Conservation (phyloP, 2,797 vertebrate species). For the Catamblyrhynchus diadema region DNA sequence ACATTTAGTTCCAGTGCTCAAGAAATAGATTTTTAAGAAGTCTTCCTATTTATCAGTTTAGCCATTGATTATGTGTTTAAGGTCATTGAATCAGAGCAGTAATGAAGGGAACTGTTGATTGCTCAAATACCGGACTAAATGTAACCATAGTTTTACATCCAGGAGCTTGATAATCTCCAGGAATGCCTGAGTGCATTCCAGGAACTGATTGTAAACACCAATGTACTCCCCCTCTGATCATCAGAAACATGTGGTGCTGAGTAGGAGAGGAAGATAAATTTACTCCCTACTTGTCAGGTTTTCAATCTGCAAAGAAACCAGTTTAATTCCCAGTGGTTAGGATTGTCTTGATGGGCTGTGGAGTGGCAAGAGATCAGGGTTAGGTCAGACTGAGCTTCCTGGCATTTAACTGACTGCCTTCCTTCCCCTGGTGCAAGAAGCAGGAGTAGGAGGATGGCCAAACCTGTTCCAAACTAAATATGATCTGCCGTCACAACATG, state of each 20-base stretch:
- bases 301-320: neutral
- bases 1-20: slow-evolving; percentile 61
- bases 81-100: slow-evolving; percentile 52
- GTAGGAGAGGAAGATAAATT: neutral
- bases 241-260: neutral
- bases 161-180: slow-evolving; percentile 28
- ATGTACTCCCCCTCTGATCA: neutral
- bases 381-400: neutral
- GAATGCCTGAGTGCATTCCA: slow-evolving; percentile 33
- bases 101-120: slow-evolving; percentile 51
- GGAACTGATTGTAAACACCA: neutral
- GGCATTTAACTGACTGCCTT: neutral
- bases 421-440: neutral
- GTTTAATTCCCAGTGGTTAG: neutral
- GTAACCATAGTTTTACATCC: neutral
- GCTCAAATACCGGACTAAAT: slow-evolving; percentile 14
- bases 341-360: neutral
- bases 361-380: neutral
- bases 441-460: neutral
- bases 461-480: neutral
- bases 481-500: neutral
- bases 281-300: neutral
- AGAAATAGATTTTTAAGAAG: slow-evolving; percentile 70
- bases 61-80: slow-evolving; percentile 71
- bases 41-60: slow-evolving; percentile 69